Conservation (phyloP, 53 echinoderm and acorn worm species). For the Glandiceps talaboti region DNA sequence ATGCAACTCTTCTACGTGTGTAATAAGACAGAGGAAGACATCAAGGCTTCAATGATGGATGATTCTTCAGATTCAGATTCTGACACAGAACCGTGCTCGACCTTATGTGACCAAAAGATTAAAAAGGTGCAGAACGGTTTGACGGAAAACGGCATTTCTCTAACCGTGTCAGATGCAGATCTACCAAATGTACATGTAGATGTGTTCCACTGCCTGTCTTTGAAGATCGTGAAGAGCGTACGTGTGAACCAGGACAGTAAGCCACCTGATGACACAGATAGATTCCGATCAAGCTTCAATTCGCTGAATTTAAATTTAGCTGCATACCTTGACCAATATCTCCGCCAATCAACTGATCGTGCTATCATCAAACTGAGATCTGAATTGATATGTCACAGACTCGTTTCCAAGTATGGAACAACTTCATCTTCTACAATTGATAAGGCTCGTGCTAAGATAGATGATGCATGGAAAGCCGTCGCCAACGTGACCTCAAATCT, state of each 20-base stretch:
- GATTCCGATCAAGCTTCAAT: neutral
- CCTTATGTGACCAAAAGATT: neutral
- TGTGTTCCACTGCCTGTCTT: neutral
- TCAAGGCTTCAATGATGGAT: neutral
- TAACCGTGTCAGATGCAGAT: neutral
- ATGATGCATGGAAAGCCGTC: neutral
- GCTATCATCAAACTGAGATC: neutral
- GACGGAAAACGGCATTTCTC: neutral
- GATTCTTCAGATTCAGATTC: neutral
- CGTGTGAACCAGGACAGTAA: neutral
- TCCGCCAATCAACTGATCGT: neutral
- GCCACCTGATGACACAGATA: neutral
- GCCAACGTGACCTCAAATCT: neutral
- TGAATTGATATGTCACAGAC: neutral
- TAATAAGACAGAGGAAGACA: neutral
- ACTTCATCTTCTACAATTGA: neutral
- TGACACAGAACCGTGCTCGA: neutral
- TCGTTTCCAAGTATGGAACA: neutral
- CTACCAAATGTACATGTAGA: no score
- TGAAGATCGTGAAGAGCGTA: neutral
- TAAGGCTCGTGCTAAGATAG: neutral
- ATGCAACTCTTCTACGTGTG: neutral
- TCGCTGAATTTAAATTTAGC: neutral
- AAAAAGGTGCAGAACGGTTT: neutral
- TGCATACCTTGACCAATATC: neutral